These are phyloP conservation scores for Drosophila melanosoma DNA, from an alignment of 2,888 invertebrate species.

Conservation along the genomic window DNA sequence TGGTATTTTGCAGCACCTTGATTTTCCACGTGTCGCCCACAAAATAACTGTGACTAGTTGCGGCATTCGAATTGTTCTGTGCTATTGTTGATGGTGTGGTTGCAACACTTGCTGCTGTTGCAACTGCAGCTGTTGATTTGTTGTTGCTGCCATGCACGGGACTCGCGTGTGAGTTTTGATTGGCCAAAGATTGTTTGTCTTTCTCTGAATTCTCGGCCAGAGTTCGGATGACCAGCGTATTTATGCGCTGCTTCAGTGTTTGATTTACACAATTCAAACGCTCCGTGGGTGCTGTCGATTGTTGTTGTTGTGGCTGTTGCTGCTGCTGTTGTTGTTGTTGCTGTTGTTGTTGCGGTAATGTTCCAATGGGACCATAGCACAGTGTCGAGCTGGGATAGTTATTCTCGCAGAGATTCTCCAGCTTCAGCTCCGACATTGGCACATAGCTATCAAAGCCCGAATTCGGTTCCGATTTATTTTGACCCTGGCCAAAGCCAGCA, in stretches of 20 bases:
- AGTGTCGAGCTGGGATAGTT: conserved; percentile 87
- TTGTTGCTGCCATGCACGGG: conserved; percentile 75
- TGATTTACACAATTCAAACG: conserved; percentile 87
- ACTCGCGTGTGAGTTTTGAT: conserved; percentile 81
- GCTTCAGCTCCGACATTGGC: conserved; percentile 82
- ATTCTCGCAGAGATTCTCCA: conserved; percentile 85
- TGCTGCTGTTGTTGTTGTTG: conserved; percentile 21
- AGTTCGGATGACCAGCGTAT: conserved; percentile 94
- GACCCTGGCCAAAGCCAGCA: conserved; percentile 57
- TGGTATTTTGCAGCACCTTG: conserved; percentile 92
- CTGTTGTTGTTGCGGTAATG: conserved; percentile 35
- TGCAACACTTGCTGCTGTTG: conserved; percentile 82
- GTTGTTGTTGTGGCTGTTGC: conserved; percentile 23
- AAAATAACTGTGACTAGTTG: conserved; percentile 84
- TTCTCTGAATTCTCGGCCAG: conserved; percentile 92
- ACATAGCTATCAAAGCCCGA: conserved; percentile 85
- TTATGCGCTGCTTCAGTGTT: conserved; percentile 94
- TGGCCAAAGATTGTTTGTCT: conserved; percentile 83
- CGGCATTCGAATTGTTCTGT: conserved; percentile 73
- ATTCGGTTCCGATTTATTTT: conserved; percentile 83
- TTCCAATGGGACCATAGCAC: conserved; percentile 84
- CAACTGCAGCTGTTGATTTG: conserved; percentile 25
- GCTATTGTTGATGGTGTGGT: conserved; percentile 53
- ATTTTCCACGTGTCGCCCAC: conserved; percentile 92
- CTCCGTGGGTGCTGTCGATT: conserved; percentile 68